Conservation (phyloP, 2,888 invertebrate species). For the Buathra laborator region DNA sequence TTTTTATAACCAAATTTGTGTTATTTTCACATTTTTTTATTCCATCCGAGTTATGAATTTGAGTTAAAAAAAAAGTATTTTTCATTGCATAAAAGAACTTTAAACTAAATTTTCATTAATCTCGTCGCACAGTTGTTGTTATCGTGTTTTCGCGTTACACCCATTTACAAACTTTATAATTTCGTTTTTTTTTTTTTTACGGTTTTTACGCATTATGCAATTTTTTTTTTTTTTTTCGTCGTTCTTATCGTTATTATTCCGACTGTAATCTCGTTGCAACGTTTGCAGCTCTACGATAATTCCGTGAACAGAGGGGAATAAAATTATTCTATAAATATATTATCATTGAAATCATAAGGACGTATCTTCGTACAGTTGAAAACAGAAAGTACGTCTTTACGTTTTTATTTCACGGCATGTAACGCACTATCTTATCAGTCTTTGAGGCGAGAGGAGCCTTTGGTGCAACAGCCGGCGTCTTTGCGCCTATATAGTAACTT, state of each 20-base stretch:
- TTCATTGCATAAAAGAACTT: too few species aligned
- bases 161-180: neutral
- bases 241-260: neutral
- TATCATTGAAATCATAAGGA: neutral
- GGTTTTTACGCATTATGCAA: neutral
- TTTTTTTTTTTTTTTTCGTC: neutral
- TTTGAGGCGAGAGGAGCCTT: slow-evolving; percentile 31
- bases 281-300: slow-evolving; percentile 3
- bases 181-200: neutral
- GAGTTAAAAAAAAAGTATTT: too few species aligned
- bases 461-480: slow-evolving; percentile 39
- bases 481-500: slow-evolving; percentile 26
- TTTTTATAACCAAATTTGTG: too few species aligned
- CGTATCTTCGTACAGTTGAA: too few species aligned
- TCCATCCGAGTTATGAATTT: too few species aligned
- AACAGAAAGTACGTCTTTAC: neutral
- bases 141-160: too few species aligned
- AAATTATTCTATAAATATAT: neutral
- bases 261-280: slow-evolving; percentile 18
- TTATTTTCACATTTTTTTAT: too few species aligned
- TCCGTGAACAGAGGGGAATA: too few species aligned
- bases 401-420: neutral
- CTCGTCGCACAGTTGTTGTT: too few species aligned
- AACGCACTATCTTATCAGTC: slow-evolving; percentile 36
- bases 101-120: too few species aligned